phyloP scores from a whole-genome alignment of 2,797 vertebrate genomes.

The Channa striata region DNA sequence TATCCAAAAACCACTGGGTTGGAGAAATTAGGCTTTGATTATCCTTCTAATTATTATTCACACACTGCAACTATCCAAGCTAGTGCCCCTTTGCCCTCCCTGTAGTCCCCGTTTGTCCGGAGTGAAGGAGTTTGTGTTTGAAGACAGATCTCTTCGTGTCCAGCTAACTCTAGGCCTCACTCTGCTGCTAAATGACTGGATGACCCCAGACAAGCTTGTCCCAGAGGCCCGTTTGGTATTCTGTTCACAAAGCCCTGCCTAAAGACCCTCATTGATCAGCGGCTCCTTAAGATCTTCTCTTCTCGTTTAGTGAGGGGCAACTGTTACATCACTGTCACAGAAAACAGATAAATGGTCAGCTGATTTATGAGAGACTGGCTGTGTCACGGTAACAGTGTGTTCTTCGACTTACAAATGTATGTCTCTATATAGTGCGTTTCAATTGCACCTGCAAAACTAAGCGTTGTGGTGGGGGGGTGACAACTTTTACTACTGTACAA shows the following conservation, averaged over 20 bases:
- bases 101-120: conserved; percentile 30
- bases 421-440: conserved; percentile 3
- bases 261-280: conserved; percentile 78
- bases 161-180: conserved; percentile 37
- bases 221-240: conserved; percentile 65
- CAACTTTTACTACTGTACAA: not conserved
- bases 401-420: conserved; percentile 21
- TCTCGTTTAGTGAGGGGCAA: conserved; percentile 49
- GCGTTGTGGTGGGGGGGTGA: not conserved
- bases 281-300: conserved; percentile 64
- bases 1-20: conserved; percentile 14
- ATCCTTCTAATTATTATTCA: conserved; percentile 55
- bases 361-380: conserved; percentile 54
- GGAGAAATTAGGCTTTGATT: conserved; percentile 37
- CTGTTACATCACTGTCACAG: conserved; percentile 73
- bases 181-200: conserved; percentile 38
- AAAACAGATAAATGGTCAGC: conserved; percentile 56
- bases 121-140: conserved; percentile 45
- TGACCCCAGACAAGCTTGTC: conserved; percentile 48
- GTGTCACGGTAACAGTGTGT: not conserved
- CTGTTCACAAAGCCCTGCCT: conserved; percentile 63
- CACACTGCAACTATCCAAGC: not conserved
- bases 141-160: conserved; percentile 44
- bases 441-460: not conserved
- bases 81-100: conserved; percentile 26